A percentile compares a stretch with the other conserved stretches of the same genome.
phyloP scores from a whole-genome alignment of 37 sponge, comb jelly and placozoan species.

The Chondrilla cf. caribensis region DNA sequence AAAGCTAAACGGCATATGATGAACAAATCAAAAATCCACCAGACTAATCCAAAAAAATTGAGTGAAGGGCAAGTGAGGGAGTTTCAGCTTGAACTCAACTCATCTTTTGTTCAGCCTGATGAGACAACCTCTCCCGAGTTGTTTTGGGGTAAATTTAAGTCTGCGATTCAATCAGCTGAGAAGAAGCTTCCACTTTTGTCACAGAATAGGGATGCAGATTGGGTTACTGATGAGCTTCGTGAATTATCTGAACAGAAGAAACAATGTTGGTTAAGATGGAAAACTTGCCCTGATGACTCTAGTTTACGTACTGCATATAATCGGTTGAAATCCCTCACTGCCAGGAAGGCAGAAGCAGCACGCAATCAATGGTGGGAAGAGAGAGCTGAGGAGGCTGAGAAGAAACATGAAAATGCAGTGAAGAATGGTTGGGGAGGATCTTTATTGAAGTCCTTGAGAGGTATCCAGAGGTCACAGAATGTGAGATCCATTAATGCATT shows the following conservation, averaged over 20 bases:
- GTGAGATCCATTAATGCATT: too few species aligned
- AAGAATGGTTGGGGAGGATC: not conserved
- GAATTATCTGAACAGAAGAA: not conserved
- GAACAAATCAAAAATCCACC: not conserved
- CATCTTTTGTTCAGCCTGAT: too few species aligned
- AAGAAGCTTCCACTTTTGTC: too few species aligned
- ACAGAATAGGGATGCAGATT: not conserved
- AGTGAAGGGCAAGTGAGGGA: not conserved
- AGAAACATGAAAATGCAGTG: not conserved
- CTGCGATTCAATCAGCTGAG: too few species aligned
- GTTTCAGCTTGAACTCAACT: not conserved
- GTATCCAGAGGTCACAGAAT: not conserved
- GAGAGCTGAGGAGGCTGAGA: slow-evolving; percentile 12
- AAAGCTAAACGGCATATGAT: not conserved
- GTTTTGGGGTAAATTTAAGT: too few species aligned
- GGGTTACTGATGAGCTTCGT: not conserved
- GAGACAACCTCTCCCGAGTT: too few species aligned
- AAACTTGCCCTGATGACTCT: not conserved
- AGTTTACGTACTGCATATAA: not conserved
- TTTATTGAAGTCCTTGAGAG: not conserved
- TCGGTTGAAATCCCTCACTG: not conserved
- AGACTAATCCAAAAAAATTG: not conserved
- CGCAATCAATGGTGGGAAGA: slow-evolving; percentile 4
- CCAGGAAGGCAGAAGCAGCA: not conserved
- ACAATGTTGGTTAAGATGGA: not conserved